These are phyloP conservation scores for Rhineura floridana DNA, from an alignment of 2,113 vertebrate species.

Conservation along the genomic window DNA sequence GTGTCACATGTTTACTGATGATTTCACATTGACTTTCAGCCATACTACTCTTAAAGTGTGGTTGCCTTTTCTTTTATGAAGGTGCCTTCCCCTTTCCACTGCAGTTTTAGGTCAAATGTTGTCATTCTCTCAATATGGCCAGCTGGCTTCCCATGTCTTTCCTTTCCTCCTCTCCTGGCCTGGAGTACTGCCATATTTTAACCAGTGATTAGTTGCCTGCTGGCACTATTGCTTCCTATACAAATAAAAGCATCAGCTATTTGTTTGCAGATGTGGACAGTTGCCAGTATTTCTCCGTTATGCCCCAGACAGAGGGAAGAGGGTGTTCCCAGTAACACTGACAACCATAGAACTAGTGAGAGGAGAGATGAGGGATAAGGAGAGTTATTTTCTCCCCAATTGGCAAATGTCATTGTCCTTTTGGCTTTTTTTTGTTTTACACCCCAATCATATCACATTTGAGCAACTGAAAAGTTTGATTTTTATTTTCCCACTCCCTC, in stretches of 20 bases:
- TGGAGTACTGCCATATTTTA: conserved; percentile 45
- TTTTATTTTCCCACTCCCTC: background rate
- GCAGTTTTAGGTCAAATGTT: background rate
- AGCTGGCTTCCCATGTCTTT: background rate
- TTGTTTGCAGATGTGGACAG: background rate
- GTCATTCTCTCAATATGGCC: background rate
- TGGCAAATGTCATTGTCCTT: background rate
- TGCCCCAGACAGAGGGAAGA: background rate
- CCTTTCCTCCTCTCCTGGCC: background rate
- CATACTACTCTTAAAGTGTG: background rate
- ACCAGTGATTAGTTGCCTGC: conserved; percentile 33
- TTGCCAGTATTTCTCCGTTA: background rate
- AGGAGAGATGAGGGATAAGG: no score
- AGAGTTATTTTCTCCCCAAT: background rate
- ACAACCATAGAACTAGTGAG: background rate
- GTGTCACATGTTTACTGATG: background rate
- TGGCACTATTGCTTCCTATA: conserved; percentile 28
- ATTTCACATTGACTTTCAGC: background rate
- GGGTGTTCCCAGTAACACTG: background rate
- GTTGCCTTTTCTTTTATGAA: background rate
- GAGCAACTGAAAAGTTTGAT: background rate
- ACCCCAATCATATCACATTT: background rate
- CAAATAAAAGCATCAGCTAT: background rate
- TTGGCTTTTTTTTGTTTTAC: background rate
- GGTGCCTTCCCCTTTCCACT: background rate